A percentile compares a stretch with the other conserved stretches of the same genome.
Conservation (phyloP, 2,797 vertebrate genomes). For the Dallia pectoralis region DNA sequence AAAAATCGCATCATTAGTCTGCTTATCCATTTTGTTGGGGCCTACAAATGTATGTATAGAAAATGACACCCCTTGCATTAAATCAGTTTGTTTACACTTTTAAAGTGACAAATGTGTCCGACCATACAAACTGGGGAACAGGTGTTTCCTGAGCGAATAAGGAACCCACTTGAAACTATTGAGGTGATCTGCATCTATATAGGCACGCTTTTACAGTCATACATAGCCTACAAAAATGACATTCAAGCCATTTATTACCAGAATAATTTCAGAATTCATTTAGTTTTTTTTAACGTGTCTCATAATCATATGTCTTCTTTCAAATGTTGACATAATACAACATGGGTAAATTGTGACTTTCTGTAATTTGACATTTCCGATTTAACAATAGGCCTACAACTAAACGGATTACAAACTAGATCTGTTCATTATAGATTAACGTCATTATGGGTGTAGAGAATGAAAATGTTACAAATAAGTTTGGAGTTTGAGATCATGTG, state of each 20-base stretch:
- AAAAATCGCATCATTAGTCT: not conserved
- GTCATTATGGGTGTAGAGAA: not conserved
- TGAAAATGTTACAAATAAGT: not conserved
- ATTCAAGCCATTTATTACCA: not conserved
- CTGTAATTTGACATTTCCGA: not conserved
- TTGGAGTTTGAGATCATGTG: not conserved
- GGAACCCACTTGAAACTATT: constrained; percentile 17
- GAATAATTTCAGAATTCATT: not conserved
- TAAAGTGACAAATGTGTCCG: constrained; percentile 3
- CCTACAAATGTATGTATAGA: not conserved
- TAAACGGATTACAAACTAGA: not conserved
- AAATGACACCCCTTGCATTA: not conserved
- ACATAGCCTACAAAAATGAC: constrained; percentile 7
- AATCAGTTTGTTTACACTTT: not conserved
- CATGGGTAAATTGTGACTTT: not conserved
- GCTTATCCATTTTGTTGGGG: not conserved
- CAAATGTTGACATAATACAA: not conserved
- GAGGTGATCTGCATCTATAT: not conserved
- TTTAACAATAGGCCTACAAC: not conserved
- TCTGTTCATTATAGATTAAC: not conserved
- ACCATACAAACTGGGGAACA: constrained; percentile 22
- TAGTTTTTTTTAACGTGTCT: not conserved
- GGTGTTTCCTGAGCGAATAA: constrained; percentile 25
- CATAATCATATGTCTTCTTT: not conserved
- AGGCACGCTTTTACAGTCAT: constrained; percentile 1